phyloP scores from a whole-genome alignment of 2,113 vertebrate genomes.

The Ursus arctos region DNA sequence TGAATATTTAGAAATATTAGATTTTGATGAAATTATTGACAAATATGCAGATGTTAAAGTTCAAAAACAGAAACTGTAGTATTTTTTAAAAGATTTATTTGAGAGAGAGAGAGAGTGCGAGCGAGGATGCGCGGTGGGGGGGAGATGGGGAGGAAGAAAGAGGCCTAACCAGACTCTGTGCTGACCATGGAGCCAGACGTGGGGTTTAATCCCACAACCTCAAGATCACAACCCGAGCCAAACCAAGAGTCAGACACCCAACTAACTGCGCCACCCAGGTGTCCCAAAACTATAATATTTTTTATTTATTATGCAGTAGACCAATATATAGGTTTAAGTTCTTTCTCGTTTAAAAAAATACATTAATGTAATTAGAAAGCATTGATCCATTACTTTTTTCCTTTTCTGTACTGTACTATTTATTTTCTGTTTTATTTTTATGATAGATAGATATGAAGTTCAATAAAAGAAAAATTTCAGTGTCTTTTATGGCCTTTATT shows the following conservation, averaged over 20 bases:
- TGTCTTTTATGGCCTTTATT: not conserved
- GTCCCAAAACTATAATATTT: not conserved
- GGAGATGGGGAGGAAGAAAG: too few relatives aligned
- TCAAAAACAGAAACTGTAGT: not conserved
- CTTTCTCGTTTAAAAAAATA: not conserved
- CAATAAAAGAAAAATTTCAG: not conserved
- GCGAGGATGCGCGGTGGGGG: not conserved
- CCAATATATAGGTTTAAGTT: not conserved
- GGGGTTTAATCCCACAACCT: too few relatives aligned
- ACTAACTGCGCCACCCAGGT: too few relatives aligned
- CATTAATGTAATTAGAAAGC: not conserved
- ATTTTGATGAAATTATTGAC: slow-evolving; percentile 40
- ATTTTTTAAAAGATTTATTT: not conserved
- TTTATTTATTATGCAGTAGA: not conserved
- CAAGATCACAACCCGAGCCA: too few relatives aligned
- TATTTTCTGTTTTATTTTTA: slow-evolving; percentile 32
- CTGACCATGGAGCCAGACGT: too few relatives aligned
- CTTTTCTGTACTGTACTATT: not conserved
- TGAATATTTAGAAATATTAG: not conserved
- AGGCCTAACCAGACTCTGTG: too few relatives aligned
- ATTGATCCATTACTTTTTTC: not conserved
- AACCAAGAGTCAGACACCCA: too few relatives aligned
- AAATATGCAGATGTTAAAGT: not conserved
- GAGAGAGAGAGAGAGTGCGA: not conserved
- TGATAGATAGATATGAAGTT: not conserved